Percentiles rank a stretch among this genome's conserved stretches.
Evolutionary conservation across 2,888 invertebrate genomes (phyloP).

Genomic region (Calameuta filiformis): DNA sequence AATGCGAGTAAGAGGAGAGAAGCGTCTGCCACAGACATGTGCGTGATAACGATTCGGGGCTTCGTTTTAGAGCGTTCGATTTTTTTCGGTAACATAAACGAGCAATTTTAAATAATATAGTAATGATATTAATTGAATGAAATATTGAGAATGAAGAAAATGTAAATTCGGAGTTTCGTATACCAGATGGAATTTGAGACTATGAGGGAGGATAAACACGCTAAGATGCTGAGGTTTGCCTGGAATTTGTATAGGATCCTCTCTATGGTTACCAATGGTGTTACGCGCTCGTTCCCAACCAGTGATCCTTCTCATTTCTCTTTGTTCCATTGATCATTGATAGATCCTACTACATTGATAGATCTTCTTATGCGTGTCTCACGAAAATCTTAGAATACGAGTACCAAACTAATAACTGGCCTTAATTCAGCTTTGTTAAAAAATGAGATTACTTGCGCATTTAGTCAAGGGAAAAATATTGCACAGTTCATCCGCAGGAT

Average conservation of each 20-base stretch:
- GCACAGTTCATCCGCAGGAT: too few relatives aligned
- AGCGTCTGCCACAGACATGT: conserved; percentile 36
- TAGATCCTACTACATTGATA: too few relatives aligned
- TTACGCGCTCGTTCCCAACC: conserved; percentile 22
- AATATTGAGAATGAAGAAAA: conserved; percentile 31
- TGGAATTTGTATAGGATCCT: too few relatives aligned
- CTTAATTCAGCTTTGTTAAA: too few relatives aligned
- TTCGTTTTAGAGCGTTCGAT: conserved; percentile 38
- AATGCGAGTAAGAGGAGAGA: conserved; percentile 23
- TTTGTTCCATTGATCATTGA: too few relatives aligned
- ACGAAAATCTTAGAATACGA: too few relatives aligned
- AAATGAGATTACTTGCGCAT: too few relatives aligned
- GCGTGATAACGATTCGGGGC: conserved; percentile 18
- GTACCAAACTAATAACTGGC: too few relatives aligned
- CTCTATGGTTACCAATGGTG: conserved; percentile 24
- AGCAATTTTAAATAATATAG: conserved; percentile 38
- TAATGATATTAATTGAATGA: conserved; percentile 1
- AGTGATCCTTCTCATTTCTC: too few relatives aligned
- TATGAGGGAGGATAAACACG: background rate
- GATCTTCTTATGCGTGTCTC: too few relatives aligned
- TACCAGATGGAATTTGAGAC: conserved; percentile 30
- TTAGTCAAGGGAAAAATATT: too few relatives aligned
- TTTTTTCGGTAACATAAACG: conserved; percentile 36
- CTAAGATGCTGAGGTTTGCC: too few relatives aligned
- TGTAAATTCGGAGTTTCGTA: conserved; percentile 38